Conservation (phyloP, 2,888 invertebrate genomes). For the Didymodactylos carnosus region DNA sequence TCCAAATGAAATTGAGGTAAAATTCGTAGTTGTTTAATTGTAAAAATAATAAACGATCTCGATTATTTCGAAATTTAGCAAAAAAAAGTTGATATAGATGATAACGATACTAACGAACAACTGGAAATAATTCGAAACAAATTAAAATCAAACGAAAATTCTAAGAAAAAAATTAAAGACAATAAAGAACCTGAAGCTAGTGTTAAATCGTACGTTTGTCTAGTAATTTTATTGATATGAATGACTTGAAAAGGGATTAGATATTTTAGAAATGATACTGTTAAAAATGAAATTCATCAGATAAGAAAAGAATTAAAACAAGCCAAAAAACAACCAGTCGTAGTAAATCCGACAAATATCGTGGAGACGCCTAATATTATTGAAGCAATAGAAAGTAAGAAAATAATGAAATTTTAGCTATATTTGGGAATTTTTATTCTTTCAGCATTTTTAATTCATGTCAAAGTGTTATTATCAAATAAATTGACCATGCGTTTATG, state of each 20-base stretch:
- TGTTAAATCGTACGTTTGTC: not conserved
- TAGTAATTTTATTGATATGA: not conserved
- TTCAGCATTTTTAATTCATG: too few relatives aligned
- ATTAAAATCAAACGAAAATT: conserved; percentile 20
- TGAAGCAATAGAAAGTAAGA: not conserved
- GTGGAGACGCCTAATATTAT: not conserved
- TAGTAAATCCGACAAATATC: not conserved
- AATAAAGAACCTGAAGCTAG: not conserved
- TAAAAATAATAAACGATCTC: conserved; percentile 10
- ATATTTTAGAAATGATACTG: not conserved
- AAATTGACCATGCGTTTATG: too few relatives aligned
- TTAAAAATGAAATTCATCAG: not conserved
- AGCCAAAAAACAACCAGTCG: not conserved
- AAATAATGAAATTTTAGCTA: too few relatives aligned
- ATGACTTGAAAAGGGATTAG: not conserved
- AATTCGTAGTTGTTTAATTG: too few relatives aligned
- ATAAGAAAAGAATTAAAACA: not conserved
- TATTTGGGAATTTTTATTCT: not conserved
- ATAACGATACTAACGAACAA: conserved; percentile 17
- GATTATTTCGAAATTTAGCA: conserved; percentile 15
- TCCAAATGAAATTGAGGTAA: conserved; percentile 2
- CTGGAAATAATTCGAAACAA: conserved; percentile 16
- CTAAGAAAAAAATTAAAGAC: conserved; percentile 17
- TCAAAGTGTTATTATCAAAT: too few relatives aligned
- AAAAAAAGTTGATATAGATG: conserved; percentile 25